Conservation (phyloP, 2,797 vertebrate species). For the Lacerta bilineata region DNA sequence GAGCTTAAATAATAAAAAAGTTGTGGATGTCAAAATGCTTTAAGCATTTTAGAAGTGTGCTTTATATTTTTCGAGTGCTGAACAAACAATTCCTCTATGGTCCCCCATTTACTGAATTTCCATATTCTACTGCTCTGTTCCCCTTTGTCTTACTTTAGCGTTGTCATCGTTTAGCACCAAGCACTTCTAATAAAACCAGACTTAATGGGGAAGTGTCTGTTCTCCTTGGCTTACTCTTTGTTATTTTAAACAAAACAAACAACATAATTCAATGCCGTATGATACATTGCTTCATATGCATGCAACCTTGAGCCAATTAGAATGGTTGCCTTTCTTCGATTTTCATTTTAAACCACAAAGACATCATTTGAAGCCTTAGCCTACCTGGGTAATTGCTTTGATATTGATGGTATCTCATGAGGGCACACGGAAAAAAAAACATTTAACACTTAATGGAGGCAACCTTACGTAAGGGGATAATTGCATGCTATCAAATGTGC, state of each 20-base stretch:
- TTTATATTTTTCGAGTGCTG: background rate
- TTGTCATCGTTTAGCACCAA: slow-evolving; percentile 19
- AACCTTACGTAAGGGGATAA: slow-evolving; percentile 13
- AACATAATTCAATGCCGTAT: slow-evolving; percentile 39
- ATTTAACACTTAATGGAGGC: slow-evolving; percentile 22
- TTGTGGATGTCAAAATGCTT: background rate
- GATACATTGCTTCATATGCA: slow-evolving; percentile 36
- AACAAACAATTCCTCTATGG: background rate
- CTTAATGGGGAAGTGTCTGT: slow-evolving; percentile 22
- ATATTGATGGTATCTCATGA: slow-evolving; percentile 45
- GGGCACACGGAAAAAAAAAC: slow-evolving; percentile 3
- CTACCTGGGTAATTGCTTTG: slow-evolving; percentile 45
- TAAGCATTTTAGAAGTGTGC: background rate
- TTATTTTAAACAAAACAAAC: slow-evolving; percentile 47
- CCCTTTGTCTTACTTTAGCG: slow-evolving; percentile 1
- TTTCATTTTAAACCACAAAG: slow-evolving; percentile 59
- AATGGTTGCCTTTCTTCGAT: slow-evolving; percentile 41
- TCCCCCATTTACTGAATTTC: background rate
- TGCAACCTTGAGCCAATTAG: slow-evolving; percentile 43
- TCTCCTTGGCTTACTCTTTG: slow-evolving; percentile 12
- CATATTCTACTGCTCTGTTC: background rate
- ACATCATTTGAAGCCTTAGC: slow-evolving; percentile 42
- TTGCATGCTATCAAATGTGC: slow-evolving; percentile 6
- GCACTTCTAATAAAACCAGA: slow-evolving; percentile 31
- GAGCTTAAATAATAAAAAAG: background rate